Evolutionary conservation across 2,797 vertebrate species (phyloP), one percentile per base, ranked within the genome.

Genomic region (Pterois miles): DNA sequence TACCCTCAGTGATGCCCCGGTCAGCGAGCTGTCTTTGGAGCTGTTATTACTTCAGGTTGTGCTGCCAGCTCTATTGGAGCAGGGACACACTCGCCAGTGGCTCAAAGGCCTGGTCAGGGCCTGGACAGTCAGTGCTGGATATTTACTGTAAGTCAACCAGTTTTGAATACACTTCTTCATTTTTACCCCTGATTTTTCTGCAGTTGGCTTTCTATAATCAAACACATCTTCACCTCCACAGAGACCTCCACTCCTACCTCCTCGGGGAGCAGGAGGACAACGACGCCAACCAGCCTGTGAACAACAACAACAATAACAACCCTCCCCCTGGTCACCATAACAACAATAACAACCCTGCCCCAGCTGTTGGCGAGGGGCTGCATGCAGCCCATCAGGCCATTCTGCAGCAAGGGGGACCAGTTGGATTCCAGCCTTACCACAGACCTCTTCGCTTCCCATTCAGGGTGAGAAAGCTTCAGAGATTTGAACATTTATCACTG

Each of bases 321-420:
- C 96, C 97, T 63, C 91, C 96, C 27, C 97, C 97, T 3, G 97
- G 86, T 59, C 97, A 98, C 80, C 90, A 91, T 43, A 96, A 97
- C 74, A 97, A 97, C 90, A 97, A 99, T 74, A 97, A 97, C 82
- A 98, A 98, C 38, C 97, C 97, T 13, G 91, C 96, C 53, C 98
- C 98, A 14, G 96, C 96, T 38, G 98, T 98, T 60, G 98, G 98
- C 1, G 98, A 99, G 89, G 98, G 98, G 57, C 94, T 99, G 65
- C 98, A 99, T 48, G 98, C 98, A 8, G 98, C 98, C 62, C 98
- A 99, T 88, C 98, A 99, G 94, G 98, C 98, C 94, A 99, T 99
- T 86, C 95, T 99, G 67, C 98, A 99, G 67, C 98, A 99, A 88
- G 98, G 98, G 34, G 98, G 98, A 5, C 98, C 98, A 36, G 97